A percentile compares a stretch with the other conserved stretches of the same genome.
phyloP scores from a whole-genome alignment of 2,797 vertebrate genomes.

The Pseudomugil gertrudae region DNA sequence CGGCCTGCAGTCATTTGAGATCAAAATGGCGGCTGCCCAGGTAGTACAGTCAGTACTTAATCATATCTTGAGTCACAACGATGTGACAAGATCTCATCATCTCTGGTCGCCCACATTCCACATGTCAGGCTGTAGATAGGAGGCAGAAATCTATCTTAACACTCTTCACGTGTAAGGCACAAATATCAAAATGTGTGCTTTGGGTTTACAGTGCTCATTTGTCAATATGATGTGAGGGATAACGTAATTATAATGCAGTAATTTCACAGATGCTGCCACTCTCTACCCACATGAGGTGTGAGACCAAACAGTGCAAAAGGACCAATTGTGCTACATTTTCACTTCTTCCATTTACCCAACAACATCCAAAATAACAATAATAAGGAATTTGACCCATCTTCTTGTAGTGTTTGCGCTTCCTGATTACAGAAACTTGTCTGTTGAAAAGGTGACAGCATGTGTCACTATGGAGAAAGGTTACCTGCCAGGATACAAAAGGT shows the following conservation, averaged over 20 bases:
- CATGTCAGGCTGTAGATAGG: constrained; percentile 58
- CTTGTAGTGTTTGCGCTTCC: constrained; percentile 22
- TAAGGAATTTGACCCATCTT: constrained; percentile 31
- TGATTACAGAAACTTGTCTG: constrained; percentile 22
- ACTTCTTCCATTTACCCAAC: constrained; percentile 40
- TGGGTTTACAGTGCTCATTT: constrained; percentile 36
- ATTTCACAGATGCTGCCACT: constrained; percentile 32
- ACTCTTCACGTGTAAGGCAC: constrained; percentile 13
- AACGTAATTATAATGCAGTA: constrained; percentile 28
- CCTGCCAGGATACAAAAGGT: constrained; percentile 31
- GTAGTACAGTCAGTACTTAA: constrained; percentile 67
- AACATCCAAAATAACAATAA: constrained; percentile 30
- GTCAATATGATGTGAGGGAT: background rate
- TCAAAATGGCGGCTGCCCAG: constrained; percentile 72
- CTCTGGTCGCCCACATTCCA: constrained; percentile 68
- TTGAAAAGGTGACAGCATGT: constrained; percentile 34
- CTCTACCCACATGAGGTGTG: constrained; percentile 31
- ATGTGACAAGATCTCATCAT: constrained; percentile 70
- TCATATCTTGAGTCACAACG: constrained; percentile 75
- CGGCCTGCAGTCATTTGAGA: constrained; percentile 41
- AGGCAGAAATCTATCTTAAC: constrained; percentile 22
- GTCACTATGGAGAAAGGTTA: constrained; percentile 42
- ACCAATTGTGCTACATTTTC: constrained; percentile 30
- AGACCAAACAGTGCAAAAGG: constrained; percentile 52
- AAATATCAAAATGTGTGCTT: constrained; percentile 20